phyloP scores from a whole-genome alignment of 2,888 invertebrate species.

The Nebria salina region DNA sequence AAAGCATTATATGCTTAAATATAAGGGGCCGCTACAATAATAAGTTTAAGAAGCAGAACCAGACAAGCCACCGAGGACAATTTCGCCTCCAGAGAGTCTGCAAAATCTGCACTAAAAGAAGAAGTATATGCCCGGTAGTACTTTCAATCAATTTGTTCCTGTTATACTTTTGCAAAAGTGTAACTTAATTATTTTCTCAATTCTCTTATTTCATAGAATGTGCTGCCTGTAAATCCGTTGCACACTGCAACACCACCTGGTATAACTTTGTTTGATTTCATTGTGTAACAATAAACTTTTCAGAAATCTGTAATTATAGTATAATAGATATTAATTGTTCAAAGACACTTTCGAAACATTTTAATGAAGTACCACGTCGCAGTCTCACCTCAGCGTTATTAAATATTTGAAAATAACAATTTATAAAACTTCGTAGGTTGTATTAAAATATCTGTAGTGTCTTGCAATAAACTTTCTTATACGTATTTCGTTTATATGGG shows the following conservation, averaged over 20 bases:
- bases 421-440: no score
- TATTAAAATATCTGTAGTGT: no score
- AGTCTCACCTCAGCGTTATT: background rate
- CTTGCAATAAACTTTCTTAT: no score
- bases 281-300: background rate
- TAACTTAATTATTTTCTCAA: conserved; percentile 26
- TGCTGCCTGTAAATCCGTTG: conserved; percentile 6
- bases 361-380: background rate
- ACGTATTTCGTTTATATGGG: no score
- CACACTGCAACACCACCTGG: background rate
- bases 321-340: background rate
- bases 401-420: background rate
- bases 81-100: no score
- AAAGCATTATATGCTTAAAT: no score
- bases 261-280: background rate
- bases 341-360: background rate
- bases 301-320: no score
- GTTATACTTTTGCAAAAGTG: conserved; percentile 37
- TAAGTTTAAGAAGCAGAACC: no score
- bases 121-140: conserved; percentile 23
- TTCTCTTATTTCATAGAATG: conserved; percentile 31
- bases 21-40: no score
- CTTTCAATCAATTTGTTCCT: conserved; percentile 40
- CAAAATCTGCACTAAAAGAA: background rate
- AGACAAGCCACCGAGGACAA: no score